Percentiles rank a stretch among this genome's conserved stretches.
Conservation (phyloP, 1,140 invertebrate species). For the Heliconius eleuchia region DNA sequence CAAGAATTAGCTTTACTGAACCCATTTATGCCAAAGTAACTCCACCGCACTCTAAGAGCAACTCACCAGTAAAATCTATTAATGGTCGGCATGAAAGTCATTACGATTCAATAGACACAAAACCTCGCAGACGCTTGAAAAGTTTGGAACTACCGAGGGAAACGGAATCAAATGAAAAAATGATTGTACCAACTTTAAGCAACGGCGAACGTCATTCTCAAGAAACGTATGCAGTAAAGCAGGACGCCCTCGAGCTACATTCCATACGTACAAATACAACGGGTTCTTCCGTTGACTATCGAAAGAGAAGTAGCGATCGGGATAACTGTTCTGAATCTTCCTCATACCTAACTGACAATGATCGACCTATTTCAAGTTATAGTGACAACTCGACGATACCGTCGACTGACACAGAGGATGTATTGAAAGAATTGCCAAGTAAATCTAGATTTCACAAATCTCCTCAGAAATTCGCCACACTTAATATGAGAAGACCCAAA, state of each 20-base stretch:
- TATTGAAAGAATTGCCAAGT: constrained; percentile 75
- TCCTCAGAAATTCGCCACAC: constrained; percentile 78
- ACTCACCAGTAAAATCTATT: constrained; percentile 65
- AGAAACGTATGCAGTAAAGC: constrained; percentile 58
- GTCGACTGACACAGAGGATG: constrained; percentile 77
- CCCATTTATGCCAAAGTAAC: constrained; percentile 79
- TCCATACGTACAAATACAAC: constrained; percentile 70
- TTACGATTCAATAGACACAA: constrained; percentile 80
- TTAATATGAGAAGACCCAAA: constrained; percentile 76
- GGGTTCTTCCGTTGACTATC: constrained; percentile 67
- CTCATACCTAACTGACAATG: constrained; percentile 75
- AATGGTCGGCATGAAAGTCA: constrained; percentile 67
- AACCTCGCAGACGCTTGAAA: constrained; percentile 68
- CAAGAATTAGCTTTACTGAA: constrained; percentile 71
- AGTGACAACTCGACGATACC: constrained; percentile 79
- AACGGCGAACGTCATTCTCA: constrained; percentile 69
- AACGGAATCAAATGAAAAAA: constrained; percentile 64
- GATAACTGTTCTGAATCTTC: constrained; percentile 79
- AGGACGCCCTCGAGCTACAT: constrained; percentile 72
- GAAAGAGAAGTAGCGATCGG: constrained; percentile 73
- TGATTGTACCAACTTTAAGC: constrained; percentile 56
- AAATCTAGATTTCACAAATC: constrained; percentile 78
- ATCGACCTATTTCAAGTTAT: constrained; percentile 76
- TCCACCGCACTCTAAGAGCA: constrained; percentile 65
- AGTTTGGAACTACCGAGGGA: constrained; percentile 65